phyloP scores from a whole-genome alignment of 1,140 invertebrate genomes.

The Anthonomus grandis region DNA sequence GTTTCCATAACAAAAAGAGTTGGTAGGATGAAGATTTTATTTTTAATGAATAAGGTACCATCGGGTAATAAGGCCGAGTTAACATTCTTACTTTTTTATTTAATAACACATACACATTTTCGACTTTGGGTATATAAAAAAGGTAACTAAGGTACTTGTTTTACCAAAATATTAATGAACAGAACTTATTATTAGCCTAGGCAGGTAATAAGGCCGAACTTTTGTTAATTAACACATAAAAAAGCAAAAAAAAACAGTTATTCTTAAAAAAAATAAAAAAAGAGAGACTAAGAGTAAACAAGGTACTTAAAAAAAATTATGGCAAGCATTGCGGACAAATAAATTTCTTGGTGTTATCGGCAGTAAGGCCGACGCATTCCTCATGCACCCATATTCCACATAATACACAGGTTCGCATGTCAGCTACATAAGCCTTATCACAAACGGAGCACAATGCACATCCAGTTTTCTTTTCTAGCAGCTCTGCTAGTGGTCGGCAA shows the following conservation, averaged over 20 bases:
- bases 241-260: background rate
- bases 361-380: too few species aligned
- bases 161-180: background rate
- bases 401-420: constrained; percentile 8
- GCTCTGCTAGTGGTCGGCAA: constrained; percentile 1
- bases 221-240: background rate
- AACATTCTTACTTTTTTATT: constrained; percentile 4
- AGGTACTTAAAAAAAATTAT: background rate
- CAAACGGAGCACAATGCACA: constrained; percentile 6
- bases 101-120: too few species aligned
- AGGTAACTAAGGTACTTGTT: constrained; percentile 8
- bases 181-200: too few species aligned
- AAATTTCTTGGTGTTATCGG: constrained; percentile 11
- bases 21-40: too few species aligned
- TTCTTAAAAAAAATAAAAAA: constrained; percentile 14
- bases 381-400: too few species aligned
- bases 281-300: constrained; percentile 3
- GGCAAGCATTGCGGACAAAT: constrained; percentile 2
- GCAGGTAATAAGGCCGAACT: too few species aligned
- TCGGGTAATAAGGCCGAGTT: constrained; percentile 12
- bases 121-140: constrained; percentile 3
- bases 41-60: constrained; percentile 14
- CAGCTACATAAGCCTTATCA: too few species aligned
- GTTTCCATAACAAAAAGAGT: too few species aligned
- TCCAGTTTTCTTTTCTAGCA: constrained; percentile 6